Conservation (phyloP, 1,140 invertebrate genomes). For the Panagrolaimus sp. region DNA sequence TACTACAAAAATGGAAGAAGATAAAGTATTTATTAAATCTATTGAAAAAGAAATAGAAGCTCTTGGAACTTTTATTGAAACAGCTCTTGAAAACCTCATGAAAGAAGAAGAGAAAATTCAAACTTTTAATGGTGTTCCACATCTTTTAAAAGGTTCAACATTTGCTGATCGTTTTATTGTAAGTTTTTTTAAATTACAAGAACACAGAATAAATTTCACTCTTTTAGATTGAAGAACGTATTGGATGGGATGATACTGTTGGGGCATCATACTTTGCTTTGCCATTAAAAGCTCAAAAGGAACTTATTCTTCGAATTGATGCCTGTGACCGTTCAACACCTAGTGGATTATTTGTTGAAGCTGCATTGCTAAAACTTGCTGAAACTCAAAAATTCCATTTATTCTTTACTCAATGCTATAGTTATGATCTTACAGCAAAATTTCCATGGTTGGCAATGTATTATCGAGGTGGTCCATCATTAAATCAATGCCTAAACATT, state of each 20-base stretch:
- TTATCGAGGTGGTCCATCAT: conserved; percentile 1
- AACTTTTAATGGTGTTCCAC: no score
- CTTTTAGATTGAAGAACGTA: conserved; percentile 14
- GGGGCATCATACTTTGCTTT: conserved; percentile 5
- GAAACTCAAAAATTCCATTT: background rate
- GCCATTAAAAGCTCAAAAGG: background rate
- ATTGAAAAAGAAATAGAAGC: no score
- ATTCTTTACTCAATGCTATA: conserved; percentile 6
- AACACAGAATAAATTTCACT: no score
- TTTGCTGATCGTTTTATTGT: no score
- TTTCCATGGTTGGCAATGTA: conserved; percentile 6
- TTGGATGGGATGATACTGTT: background rate
- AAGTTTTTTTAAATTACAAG: no score
- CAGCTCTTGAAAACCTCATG: no score
- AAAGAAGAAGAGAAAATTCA: no score
- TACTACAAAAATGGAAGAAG: no score
- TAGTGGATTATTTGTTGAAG: conserved; percentile 1
- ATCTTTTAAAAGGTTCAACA: no score
- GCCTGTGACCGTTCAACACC: background rate
- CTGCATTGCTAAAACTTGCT: background rate
- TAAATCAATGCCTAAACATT: background rate
- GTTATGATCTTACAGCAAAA: background rate
- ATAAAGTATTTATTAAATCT: no score
- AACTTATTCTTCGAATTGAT: conserved; percentile 11
- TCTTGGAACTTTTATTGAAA: no score